Base-by-base conservation (phyloP, 2,888 invertebrate genomes). In the Sycophila texana region DNA sequence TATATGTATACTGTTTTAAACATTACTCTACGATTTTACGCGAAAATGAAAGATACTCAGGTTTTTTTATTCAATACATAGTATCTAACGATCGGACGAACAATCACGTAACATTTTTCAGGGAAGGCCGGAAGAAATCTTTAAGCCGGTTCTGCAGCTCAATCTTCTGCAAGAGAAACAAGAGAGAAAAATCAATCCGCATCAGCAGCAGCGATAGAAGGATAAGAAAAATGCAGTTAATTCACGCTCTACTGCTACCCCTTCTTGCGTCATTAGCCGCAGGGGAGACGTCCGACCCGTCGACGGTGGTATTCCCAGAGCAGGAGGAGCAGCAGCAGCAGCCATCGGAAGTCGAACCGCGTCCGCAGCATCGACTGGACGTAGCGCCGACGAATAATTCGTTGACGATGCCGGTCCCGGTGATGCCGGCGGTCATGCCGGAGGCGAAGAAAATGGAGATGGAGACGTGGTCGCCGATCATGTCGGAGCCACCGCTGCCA, bases 401-500 rank as follows among this genome's bases (percentile, higher is more conserved):
- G 30, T 0, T 22, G 22, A 12, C 39, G 39, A 39, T 39, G 39
- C 39, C 39, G 58, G 30, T 2, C 14, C 3, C 30, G 26, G 30
- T 30, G 30, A 39, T n/a, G 16, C 20, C 53, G 13, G 10, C 18
- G 70, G 60, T n/a, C 65, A 47, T n/a, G 65, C 76, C 26, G 74
- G 57, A 71, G 22, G 73, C 49, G 61, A 83, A 82, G 74, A 82
- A 75, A 61, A 77, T 82, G 71, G 84, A 85, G 20, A 80, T 81
- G 79, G 61, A 61, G 39, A 0, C 39, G 39, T 84, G 84, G 85
- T 79, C 82, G 74, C 83, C 83, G 12, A 80, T 78, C 22, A 63
- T 39, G 14, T 74, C 81, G 26, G 81, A 79, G 16, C 39, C 76
- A 5, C 30, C 72, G 22, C 26, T 3, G 26, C 53, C 77, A 47